A percentile compares a stretch with the other conserved stretches of the same genome.
Conservation (phyloP, 53 echinoderm and acorn worm genomes). For the Holothuria leucospilota region DNA sequence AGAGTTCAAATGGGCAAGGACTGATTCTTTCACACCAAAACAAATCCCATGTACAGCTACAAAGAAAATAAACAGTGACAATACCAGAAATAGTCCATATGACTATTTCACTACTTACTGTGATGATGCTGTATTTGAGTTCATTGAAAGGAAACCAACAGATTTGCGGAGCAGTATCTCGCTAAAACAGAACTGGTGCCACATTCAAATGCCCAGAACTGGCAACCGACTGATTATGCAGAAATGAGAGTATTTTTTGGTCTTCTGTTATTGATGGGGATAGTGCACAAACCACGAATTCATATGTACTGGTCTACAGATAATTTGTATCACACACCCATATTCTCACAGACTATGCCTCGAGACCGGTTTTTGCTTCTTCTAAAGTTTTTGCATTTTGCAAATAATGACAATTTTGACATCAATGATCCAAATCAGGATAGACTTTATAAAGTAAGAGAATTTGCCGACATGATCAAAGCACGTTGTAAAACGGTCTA, state of each 20-base stretch:
- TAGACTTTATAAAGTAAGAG: background rate
- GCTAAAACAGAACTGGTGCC: background rate
- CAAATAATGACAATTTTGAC: background rate
- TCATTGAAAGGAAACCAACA: too few relatives aligned
- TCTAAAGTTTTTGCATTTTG: background rate
- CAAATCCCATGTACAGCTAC: too few relatives aligned
- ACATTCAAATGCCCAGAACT: background rate
- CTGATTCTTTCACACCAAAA: too few relatives aligned
- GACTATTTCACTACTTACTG: too few relatives aligned
- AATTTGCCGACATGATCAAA: conserved; percentile 4
- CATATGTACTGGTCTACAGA: conserved; percentile 1
- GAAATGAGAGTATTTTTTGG: conserved; percentile 4
- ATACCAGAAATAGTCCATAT: too few relatives aligned
- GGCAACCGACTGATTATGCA: background rate
- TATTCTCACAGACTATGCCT: background rate
- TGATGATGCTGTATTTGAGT: too few relatives aligned
- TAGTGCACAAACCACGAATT: conserved; percentile 4
- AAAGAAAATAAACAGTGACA: too few relatives aligned
- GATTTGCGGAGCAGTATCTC: background rate
- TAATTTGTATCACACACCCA: background rate
- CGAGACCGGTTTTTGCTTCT: background rate
- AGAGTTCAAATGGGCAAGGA: too few relatives aligned
- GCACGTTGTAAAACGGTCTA: background rate
- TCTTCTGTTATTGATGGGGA: background rate
- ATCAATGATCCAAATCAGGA: background rate